Evolutionary conservation across 2,888 invertebrate species (phyloP).

Genomic region (Helleia helle): DNA sequence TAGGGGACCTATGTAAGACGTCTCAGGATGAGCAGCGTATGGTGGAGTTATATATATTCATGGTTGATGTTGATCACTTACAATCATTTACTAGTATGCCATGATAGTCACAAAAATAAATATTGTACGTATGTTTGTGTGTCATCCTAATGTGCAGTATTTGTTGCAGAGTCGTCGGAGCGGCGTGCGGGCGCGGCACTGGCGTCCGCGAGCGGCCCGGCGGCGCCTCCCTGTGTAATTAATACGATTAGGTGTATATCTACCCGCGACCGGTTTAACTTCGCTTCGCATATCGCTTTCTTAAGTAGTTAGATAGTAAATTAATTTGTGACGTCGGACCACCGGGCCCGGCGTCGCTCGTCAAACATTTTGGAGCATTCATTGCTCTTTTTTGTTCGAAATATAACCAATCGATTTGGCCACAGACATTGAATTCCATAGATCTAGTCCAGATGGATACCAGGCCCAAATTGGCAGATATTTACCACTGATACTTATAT

Average conservation of each 20-base stretch:
- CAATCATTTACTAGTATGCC: too few species aligned
- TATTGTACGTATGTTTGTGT: too few species aligned
- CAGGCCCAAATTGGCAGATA: not conserved
- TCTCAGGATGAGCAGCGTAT: too few species aligned
- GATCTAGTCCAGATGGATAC: conserved; percentile 2
- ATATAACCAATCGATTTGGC: conserved; percentile 1
- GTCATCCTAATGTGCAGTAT: conserved; percentile 8
- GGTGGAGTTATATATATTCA: too few species aligned
- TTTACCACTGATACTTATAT: not conserved
- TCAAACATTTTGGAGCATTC: not conserved
- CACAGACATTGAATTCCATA: not conserved
- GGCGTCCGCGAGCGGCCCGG: conserved; percentile 17
- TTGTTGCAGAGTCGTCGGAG: conserved; percentile 7
- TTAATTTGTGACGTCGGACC: conserved; percentile 28
- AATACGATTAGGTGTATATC: conserved; percentile 7
- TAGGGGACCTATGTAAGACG: too few species aligned
- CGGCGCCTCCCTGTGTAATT: conserved; percentile 11
- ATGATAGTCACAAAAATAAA: too few species aligned
- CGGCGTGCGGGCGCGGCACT: conserved; percentile 15
- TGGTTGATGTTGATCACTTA: too few species aligned
- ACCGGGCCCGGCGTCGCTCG: not conserved
- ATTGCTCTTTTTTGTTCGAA: conserved; percentile 6
- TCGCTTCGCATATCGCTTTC: conserved; percentile 41
- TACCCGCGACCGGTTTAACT: conserved; percentile 15
- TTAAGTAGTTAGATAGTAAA: conserved; percentile 57